Conservation (phyloP, 2,797 vertebrate genomes). For the Neosilurus mollespiculum region DNA sequence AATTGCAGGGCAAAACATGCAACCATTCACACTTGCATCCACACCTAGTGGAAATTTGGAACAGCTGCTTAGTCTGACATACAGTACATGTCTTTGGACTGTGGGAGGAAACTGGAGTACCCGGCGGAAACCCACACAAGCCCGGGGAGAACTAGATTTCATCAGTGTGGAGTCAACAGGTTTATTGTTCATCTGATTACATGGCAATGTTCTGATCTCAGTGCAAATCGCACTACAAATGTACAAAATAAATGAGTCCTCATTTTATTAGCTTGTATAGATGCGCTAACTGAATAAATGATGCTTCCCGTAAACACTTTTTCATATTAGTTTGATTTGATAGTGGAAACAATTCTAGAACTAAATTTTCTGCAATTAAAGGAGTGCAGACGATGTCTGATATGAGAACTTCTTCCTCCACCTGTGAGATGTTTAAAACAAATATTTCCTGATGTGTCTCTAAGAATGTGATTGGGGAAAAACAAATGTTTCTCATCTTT, state of each 20-base stretch:
- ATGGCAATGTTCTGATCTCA: not conserved
- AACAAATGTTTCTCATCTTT: conserved; percentile 5
- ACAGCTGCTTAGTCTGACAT: no score
- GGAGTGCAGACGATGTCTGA: no score
- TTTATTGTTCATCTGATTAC: not conserved
- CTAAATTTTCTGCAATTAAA: not conserved
- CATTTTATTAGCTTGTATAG: not conserved
- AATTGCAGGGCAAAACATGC: no score
- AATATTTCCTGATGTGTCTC: conserved; percentile 17
- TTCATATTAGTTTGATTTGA: not conserved
- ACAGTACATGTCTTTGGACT: no score
- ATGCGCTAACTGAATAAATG: no score
- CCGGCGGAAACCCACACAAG: no score
- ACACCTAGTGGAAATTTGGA: no score
- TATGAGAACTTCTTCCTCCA: not conserved
- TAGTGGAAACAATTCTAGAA: not conserved
- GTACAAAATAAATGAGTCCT: not conserved
- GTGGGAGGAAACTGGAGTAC: no score
- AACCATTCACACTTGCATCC: no score
- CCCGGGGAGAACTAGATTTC: not conserved
- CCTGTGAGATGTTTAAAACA: conserved; percentile 2
- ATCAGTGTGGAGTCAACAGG: not conserved
- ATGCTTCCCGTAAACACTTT: not conserved
- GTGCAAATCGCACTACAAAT: not conserved
- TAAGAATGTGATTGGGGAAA: conserved; percentile 12